Percentiles rank a stretch among this genome's conserved stretches.
Conservation (phyloP, 2,113 vertebrate genomes). For the Prunella himalayana region DNA sequence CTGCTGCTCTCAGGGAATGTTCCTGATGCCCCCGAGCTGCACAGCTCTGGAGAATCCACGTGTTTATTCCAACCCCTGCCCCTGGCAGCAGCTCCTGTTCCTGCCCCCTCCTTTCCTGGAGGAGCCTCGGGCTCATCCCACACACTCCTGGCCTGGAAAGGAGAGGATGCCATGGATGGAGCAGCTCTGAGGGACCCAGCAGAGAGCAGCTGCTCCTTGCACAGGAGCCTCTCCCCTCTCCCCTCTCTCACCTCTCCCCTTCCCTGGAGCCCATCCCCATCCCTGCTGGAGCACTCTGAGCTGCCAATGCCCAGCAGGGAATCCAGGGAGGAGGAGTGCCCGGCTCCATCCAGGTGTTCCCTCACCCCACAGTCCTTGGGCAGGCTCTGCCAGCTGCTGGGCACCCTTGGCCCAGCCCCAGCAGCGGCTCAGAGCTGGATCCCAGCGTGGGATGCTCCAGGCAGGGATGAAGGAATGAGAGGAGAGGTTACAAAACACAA, state of each 20-base stretch:
- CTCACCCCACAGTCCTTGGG: rapidly evolving
- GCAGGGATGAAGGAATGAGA: neutral
- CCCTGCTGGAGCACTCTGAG: neutral
- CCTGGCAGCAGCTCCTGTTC: neutral
- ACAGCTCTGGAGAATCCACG: rapidly evolving
- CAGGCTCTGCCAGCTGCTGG: neutral
- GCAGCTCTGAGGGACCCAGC: neutral
- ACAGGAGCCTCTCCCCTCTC: too few species aligned
- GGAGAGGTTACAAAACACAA: neutral
- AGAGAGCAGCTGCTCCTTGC: neutral
- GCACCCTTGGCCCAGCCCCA: rapidly evolving
- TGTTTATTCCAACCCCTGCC: neutral
- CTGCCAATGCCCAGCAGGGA: rapidly evolving
- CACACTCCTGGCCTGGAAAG: rapidly evolving
- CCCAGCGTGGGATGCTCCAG: neutral
- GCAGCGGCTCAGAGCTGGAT: neutral
- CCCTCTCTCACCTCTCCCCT: too few species aligned
- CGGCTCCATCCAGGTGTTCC: rapidly evolving
- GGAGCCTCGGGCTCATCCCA: neutral
- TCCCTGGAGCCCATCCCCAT: neutral
- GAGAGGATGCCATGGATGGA: neutral
- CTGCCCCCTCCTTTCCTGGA: neutral
- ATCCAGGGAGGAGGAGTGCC: neutral
- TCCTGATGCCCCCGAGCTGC: neutral
- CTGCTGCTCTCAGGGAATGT: neutral